Conservation (phyloP, 2,888 invertebrate species). For the Thelaira solivaga region DNA sequence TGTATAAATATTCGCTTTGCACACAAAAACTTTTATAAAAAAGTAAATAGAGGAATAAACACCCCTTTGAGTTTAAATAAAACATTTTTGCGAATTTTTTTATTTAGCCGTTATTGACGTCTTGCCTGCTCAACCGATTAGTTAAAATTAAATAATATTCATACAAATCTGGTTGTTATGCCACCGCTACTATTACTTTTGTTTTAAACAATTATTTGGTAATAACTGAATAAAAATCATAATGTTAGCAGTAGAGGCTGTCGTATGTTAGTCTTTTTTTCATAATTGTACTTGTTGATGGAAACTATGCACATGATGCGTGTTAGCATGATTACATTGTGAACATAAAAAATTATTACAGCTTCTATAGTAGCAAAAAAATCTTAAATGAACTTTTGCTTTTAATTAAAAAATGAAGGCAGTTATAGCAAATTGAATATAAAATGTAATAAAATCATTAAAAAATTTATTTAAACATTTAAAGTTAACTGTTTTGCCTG, state of each 20-base stretch:
- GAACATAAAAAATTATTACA: conserved; percentile 14
- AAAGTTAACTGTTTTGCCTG: too few relatives aligned
- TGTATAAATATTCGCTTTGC: conserved; percentile 36
- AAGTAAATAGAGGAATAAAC: conserved; percentile 7
- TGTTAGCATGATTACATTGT: conserved; percentile 16
- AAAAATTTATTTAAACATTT: too few relatives aligned
- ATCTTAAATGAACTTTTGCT: neutral
- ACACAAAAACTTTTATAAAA: neutral
- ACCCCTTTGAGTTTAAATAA: conserved; percentile 15
- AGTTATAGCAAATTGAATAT: too few relatives aligned
- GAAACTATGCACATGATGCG: conserved; percentile 10
- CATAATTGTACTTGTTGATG: neutral
- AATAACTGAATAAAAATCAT: conserved; percentile 24
- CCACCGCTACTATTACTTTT: conserved; percentile 15
- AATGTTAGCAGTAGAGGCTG: conserved; percentile 12
- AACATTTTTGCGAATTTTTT: conserved; percentile 31
- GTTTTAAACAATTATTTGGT: conserved; percentile 38
- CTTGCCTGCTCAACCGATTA: conserved; percentile 52
- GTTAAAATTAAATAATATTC: conserved; percentile 48
- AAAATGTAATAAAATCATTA: too few relatives aligned
- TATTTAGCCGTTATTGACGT: conserved; percentile 36
- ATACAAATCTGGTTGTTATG: conserved; percentile 44
- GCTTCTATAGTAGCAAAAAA: too few relatives aligned
- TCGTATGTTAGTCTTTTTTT: neutral
- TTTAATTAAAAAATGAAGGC: too few relatives aligned